Base-by-base conservation (phyloP, 2,888 invertebrate species). In the Hermaeophaga mercurialis region DNA sequence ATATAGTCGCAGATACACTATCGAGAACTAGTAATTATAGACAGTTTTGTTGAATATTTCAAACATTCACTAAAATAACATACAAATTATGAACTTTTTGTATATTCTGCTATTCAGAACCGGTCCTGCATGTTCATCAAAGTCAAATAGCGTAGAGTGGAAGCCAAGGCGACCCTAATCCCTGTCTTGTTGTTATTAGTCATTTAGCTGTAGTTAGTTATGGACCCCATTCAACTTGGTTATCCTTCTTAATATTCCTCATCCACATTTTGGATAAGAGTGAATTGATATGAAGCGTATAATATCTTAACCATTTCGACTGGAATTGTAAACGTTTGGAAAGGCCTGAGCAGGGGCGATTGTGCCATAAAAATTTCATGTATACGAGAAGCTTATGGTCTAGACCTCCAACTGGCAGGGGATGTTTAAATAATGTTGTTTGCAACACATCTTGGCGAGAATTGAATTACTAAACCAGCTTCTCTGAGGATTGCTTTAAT, bases 231-330 rank as follows among this genome's bases (percentile, higher is more conserved):
- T 43, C 43, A 43, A 43, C 43, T 43, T 26, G 6, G 43, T 43
- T 43, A 43, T 43, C 43, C 43, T 43, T 24, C 43, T 43, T 43
- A 24, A 43, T 43, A 43, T 43, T 43, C 43, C 43, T 15, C 41
- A 11, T 43, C 11, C 24, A 43, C 9, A 18, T 43, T 26, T 43
- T 26, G 43, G 6, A 24, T 22, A 24, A 43, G 43, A 24, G 12
- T 3, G 43, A 24, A 43, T 43, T 43, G 43, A 43, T 43, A 43
- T 18, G 3, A 43, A 26, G 43, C 22, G 43, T 24, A 43, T 14
- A 43, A 43, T 43, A 24, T 24, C 43, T 43, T 43, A 43, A 43
- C 43, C 26, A 26, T 24, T 24, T 43, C 3, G 43, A 26, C 24
- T 24, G 24, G 17, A 36, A 17, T 36, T 3, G 15, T 43, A 43